A percentile compares a stretch with the other conserved stretches of the same genome.
Conservation (phyloP, 2,113 vertebrate genomes). For the Accipiter virgatus region DNA sequence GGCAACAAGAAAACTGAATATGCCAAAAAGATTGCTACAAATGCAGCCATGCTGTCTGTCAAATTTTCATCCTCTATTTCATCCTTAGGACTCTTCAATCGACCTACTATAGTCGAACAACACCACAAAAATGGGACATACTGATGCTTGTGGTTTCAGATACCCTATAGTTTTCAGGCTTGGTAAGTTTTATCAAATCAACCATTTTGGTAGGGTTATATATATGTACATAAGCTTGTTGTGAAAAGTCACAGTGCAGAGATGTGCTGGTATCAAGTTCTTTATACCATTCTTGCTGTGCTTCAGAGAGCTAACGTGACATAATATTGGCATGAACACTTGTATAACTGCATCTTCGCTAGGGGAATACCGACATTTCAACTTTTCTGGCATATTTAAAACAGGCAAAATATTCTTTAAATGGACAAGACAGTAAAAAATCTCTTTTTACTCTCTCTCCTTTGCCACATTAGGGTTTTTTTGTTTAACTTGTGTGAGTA, state of each 20-base stretch:
- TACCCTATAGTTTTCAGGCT: not conserved
- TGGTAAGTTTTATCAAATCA: not conserved
- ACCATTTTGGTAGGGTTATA: not conserved
- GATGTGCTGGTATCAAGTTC: not conserved
- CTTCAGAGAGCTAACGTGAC: not conserved
- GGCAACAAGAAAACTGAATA: not conserved
- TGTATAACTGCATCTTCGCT: not conserved
- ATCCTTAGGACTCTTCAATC: not conserved
- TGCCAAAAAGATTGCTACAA: not conserved
- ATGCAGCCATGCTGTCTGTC: not conserved
- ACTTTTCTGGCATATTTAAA: not conserved
- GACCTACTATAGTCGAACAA: accelerated
- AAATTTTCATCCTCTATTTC: not conserved
- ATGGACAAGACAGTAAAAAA: not conserved
- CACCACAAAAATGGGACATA: not conserved
- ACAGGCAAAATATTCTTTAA: not conserved
- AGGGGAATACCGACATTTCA: not conserved
- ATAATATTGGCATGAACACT: not conserved
- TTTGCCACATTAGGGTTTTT: not conserved
- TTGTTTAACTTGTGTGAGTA: not conserved
- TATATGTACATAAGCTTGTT: not conserved
- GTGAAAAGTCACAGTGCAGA: not conserved
- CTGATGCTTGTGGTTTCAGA: not conserved
- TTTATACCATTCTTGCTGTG: not conserved
- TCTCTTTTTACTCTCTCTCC: not conserved